Conservation (phyloP, 2,797 vertebrate species). For the Podarcis siculus region DNA sequence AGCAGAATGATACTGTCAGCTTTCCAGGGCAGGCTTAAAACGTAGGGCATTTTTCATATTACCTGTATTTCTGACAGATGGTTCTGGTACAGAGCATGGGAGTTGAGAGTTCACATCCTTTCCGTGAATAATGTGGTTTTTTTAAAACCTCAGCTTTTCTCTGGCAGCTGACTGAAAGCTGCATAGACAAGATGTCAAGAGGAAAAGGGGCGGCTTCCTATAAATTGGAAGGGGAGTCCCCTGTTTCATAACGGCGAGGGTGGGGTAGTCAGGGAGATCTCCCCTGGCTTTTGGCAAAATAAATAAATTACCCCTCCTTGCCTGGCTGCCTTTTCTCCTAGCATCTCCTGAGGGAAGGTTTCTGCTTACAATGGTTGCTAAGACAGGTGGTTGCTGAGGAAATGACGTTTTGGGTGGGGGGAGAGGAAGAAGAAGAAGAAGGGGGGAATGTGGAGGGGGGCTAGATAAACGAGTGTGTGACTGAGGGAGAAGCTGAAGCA, state of each 20-base stretch:
- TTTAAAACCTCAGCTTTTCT: not conserved
- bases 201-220: not conserved
- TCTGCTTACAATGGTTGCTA: conserved; percentile 12
- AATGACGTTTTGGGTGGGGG: conserved; percentile 49
- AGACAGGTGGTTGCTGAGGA: conserved; percentile 23
- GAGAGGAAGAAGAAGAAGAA: conserved; percentile 68
- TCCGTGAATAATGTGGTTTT: too few relatives aligned
- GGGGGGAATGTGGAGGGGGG: conserved; percentile 68
- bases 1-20: too few relatives aligned
- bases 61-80: too few relatives aligned
- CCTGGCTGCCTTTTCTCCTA: not conserved
- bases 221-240: not conserved
- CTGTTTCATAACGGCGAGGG: not conserved
- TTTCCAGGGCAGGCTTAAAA: too few relatives aligned
- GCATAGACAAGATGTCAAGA: not conserved
- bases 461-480: conserved; percentile 20
- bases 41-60: too few relatives aligned
- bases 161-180: not conserved
- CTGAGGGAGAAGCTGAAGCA: not conserved
- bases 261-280: not conserved
- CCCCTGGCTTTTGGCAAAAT: not conserved
- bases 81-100: too few relatives aligned
- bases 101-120: too few relatives aligned
- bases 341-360: not conserved
- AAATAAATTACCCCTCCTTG: not conserved